Evolutionary conservation across 1,140 invertebrate species (phyloP).

Genomic region (Chymomyza costata): DNA sequence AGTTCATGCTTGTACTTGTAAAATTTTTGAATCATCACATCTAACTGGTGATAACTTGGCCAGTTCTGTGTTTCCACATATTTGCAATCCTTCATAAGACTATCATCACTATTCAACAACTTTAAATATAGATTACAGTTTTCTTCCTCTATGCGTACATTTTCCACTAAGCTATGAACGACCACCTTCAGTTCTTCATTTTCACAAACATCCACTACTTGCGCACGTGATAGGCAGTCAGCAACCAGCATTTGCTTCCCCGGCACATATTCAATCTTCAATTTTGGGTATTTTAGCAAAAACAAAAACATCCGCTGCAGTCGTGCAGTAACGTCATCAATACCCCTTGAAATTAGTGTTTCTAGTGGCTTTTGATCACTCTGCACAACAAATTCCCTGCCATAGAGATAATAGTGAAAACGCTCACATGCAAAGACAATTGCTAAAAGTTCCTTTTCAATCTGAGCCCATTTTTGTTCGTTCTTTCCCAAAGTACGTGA

Average conservation of each 20-base stretch:
- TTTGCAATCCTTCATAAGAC: too few species aligned
- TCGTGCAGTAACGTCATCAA: conserved; percentile 57
- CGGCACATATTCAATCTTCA: conserved; percentile 55
- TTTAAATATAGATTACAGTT: too few species aligned
- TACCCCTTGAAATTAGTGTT: conserved; percentile 59
- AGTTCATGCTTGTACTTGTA: too few species aligned
- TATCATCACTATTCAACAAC: too few species aligned
- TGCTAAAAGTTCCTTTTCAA: conserved; percentile 69
- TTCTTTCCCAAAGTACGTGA: conserved; percentile 21
- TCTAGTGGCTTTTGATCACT: conserved; percentile 76
- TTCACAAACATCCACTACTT: too few species aligned
- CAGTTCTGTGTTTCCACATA: too few species aligned
- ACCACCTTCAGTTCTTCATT: too few species aligned
- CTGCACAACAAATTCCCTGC: conserved; percentile 48
- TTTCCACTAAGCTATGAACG: too few species aligned
- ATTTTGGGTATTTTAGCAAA: conserved; percentile 36
- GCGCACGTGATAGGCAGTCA: neutral
- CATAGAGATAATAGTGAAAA: conserved; percentile 46
- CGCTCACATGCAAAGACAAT: conserved; percentile 47
- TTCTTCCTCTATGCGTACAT: too few species aligned
- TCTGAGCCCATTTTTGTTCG: conserved; percentile 50
- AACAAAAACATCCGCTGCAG: conserved; percentile 57
- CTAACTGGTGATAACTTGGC: too few species aligned
- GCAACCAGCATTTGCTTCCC: neutral
- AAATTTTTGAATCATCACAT: too few species aligned